Evolutionary conservation across 2,113 vertebrate genomes (phyloP).

Genomic region (Colossoma macropomum): DNA sequence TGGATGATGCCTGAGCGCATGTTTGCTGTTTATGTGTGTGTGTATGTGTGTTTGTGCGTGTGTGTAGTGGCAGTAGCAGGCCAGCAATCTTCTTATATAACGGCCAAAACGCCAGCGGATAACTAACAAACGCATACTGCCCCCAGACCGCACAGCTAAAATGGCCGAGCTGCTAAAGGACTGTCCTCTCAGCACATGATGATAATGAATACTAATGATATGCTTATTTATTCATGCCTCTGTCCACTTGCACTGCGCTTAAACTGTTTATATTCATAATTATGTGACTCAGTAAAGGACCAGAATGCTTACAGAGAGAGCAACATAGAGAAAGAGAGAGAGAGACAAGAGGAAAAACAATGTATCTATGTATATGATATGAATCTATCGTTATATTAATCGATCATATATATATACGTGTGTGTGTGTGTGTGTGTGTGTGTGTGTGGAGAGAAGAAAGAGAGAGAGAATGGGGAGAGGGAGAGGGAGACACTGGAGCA

Average conservation of each 20-base stretch:
- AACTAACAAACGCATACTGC: background rate
- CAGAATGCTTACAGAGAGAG: background rate
- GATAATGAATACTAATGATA: background rate
- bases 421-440: no score
- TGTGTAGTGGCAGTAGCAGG: background rate
- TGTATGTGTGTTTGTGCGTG: background rate
- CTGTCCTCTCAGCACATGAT: background rate
- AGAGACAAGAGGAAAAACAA: background rate
- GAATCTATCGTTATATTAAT: no score
- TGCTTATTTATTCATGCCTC: background rate
- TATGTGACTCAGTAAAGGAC: background rate
- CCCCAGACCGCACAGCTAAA: background rate
- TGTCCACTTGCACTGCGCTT: background rate
- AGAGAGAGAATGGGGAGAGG: background rate
- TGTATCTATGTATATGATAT: no score
- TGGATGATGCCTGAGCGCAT: background rate
- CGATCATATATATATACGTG: no score
- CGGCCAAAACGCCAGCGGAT: background rate
- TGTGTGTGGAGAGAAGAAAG: background rate
- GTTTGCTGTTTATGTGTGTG: background rate
- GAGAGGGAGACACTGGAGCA: background rate
- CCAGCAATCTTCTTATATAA: constrained; percentile 46
- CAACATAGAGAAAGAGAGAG: background rate
- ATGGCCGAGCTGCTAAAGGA: background rate
- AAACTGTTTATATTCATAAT: background rate